phyloP scores from a whole-genome alignment of 2,797 vertebrate genomes.

The Nannoperca obscura region DNA sequence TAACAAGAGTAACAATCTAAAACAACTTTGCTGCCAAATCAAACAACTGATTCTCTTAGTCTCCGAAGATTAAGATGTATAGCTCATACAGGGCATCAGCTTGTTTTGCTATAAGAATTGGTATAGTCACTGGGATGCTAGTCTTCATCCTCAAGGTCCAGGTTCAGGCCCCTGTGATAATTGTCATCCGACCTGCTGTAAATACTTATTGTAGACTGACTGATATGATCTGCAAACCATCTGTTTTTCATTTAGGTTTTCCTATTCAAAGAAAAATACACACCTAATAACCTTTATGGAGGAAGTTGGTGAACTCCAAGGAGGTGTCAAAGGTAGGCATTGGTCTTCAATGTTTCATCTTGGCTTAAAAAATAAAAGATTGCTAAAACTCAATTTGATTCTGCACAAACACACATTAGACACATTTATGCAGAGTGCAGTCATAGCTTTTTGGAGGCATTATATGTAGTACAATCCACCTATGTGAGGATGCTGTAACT shows the following conservation, averaged over 20 bases:
- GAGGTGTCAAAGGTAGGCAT: not conserved
- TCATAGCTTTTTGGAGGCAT: not conserved
- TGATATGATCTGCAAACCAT: not conserved
- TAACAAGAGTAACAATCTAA: conserved; percentile 19
- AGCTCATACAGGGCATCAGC: not conserved
- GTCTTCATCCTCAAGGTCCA: not conserved
- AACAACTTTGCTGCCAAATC: conserved; percentile 13
- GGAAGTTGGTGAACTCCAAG: not conserved
- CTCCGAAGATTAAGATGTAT: conserved; percentile 1
- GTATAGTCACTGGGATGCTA: not conserved
- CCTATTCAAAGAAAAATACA: not conserved
- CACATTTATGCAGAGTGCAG: not conserved
- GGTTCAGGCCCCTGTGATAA: not conserved
- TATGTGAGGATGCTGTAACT: conserved; percentile 2
- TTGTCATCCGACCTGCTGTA: not conserved
- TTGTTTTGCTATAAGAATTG: not conserved
- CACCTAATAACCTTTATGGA: not conserved
- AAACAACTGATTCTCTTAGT: conserved; percentile 12
- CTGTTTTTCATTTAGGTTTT: not conserved
- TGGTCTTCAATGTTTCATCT: not conserved
- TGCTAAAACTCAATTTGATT: not conserved
- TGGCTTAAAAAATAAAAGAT: not conserved
- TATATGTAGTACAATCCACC: not conserved
- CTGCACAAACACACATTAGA: not conserved
- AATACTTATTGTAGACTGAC: not conserved